A percentile compares a stretch with the other conserved stretches of the same genome.
Evolutionary conservation across 2,113 vertebrate species (phyloP).

Genomic region (Myiagra hebetior): DNA sequence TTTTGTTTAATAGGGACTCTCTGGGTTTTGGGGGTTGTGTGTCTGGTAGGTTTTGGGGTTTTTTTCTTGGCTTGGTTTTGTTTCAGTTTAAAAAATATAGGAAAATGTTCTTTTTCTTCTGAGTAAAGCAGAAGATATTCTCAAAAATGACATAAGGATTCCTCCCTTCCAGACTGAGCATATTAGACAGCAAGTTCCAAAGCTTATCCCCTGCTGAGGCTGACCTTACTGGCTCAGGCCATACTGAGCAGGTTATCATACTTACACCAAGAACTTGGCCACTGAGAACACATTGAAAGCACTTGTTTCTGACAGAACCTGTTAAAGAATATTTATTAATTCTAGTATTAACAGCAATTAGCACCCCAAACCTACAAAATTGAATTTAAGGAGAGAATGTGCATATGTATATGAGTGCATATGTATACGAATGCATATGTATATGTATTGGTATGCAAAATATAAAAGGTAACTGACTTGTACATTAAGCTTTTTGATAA

Average conservation of each 20-base stretch:
- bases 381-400: background rate
- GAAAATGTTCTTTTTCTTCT: background rate
- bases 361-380: background rate
- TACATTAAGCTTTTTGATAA: background rate
- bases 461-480: background rate
- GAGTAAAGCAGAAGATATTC: background rate
- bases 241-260: background rate
- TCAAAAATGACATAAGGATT: background rate
- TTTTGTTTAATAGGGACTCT: background rate
- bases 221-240: background rate
- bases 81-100: background rate
- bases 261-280: background rate
- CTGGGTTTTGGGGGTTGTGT: background rate
- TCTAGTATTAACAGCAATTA: background rate
- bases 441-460: fast-evolving
- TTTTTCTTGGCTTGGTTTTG: background rate
- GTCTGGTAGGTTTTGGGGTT: background rate
- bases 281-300: background rate
- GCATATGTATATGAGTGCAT: no score
- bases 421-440: background rate
- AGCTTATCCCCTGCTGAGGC: background rate
- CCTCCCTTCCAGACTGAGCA: background rate
- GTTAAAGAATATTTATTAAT: background rate
- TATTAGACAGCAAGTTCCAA: background rate
- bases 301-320: background rate